A percentile compares a stretch with the other conserved stretches of the same genome.
phyloP scores from a whole-genome alignment of 1,140 invertebrate species.

The Drosophila triauraria region DNA sequence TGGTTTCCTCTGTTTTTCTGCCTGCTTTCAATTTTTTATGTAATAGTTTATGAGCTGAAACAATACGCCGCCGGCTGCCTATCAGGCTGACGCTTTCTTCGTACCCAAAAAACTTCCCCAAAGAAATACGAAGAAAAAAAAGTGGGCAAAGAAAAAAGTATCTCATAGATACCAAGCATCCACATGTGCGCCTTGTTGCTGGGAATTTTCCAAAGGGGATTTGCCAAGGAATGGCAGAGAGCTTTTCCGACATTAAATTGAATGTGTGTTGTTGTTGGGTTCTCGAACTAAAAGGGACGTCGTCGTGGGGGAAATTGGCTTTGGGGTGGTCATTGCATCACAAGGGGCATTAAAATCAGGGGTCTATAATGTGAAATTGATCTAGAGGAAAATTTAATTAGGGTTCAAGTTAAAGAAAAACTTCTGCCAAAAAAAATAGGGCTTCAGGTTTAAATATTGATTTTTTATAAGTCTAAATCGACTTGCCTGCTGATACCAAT shows the following conservation, averaged over 20 bases:
- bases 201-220: constrained; percentile 25
- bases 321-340: background rate
- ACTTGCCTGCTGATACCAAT: background rate
- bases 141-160: constrained; percentile 34
- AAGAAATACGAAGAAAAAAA: constrained; percentile 8
- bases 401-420: no score
- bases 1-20: constrained; percentile 15
- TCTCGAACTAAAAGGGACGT: background rate
- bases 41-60: constrained; percentile 69
- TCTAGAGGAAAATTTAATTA: no score
- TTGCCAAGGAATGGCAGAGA: constrained; percentile 32
- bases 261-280: constrained; percentile 10
- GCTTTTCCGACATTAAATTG: constrained; percentile 45
- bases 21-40: constrained; percentile 68
- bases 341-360: background rate
- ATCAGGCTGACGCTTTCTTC: constrained; percentile 54
- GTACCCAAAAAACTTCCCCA: constrained; percentile 39
- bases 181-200: constrained; percentile 12
- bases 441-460: no score
- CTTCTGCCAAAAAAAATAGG: no score
- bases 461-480: background rate
- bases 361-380: background rate
- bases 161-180: constrained; percentile 37
- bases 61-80: constrained; percentile 54
- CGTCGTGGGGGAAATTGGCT: background rate